phyloP scores from a whole-genome alignment of 2,888 invertebrate species.

The Heliconius aoede region DNA sequence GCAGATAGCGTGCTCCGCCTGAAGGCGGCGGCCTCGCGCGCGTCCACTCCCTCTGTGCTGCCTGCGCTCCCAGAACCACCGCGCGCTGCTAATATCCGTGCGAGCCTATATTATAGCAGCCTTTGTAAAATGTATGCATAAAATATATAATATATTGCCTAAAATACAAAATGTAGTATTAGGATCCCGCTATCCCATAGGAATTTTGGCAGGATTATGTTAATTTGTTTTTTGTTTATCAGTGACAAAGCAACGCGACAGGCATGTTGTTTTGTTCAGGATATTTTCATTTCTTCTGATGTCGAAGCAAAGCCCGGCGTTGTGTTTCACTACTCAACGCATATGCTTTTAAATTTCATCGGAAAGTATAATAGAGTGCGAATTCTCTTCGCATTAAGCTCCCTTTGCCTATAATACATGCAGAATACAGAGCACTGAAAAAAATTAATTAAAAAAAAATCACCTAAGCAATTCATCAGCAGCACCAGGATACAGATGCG shows the following conservation, averaged over 20 bases:
- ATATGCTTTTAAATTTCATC: too few species aligned
- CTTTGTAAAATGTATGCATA: background rate
- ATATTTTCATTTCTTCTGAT: too few species aligned
- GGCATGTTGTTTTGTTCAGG: too few species aligned
- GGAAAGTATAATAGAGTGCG: too few species aligned
- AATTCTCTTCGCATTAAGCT: too few species aligned
- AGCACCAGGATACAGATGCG: conserved; percentile 95
- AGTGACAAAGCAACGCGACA: too few species aligned
- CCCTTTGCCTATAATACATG: too few species aligned
- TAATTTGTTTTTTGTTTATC: background rate
- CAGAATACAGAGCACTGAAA: too few species aligned
- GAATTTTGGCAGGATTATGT: background rate
- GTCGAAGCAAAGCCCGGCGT: too few species aligned
- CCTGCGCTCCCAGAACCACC: conserved; percentile 84
- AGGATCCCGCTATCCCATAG: too few species aligned
- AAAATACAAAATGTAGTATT: background rate
- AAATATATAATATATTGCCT: background rate
- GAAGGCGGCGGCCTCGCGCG: conserved; percentile 92
- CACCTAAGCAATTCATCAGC: conserved; percentile 94
- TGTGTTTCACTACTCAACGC: too few species aligned
- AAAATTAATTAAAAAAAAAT: background rate
- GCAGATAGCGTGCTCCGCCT: conserved; percentile 92
- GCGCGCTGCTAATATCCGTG: conserved; percentile 93
- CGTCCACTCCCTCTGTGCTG: conserved; percentile 84
- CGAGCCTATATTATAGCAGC: conserved; percentile 77